Base-by-base conservation (phyloP, 2,113 vertebrate genomes). In the Lepisosteus oculatus region DNA sequence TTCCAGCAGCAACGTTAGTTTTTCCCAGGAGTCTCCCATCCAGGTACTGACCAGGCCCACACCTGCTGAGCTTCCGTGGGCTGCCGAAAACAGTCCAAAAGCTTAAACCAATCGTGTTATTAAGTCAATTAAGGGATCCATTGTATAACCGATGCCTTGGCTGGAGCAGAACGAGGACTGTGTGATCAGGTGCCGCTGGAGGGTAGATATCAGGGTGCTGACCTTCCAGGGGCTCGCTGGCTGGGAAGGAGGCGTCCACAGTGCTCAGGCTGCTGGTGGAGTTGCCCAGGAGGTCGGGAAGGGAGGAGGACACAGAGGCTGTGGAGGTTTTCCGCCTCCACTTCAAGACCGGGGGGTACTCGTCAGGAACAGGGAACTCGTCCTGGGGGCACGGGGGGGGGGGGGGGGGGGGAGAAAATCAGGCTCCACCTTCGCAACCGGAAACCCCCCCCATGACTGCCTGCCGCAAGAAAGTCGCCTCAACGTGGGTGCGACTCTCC, bases 271-370 rank as follows among this genome's bases (percentile, higher is more conserved):
- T 90, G 87, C 90, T 86, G 77, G 86, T 79, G 0, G 95, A 93
- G 57, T 89, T 82, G 13, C 87, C 91, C 82, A 95, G 89, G 77
- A 96, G 87, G 61, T 95, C 93, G 0, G 93, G 94, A 41, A 96
- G 92, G 0, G 95, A 92, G 71, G 94, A 89, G 2, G 95, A 93
- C 70, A 93, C 80, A 0, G 95, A 91, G 6, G 85, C 74, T 0
- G 89, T 89, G 0, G 94, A 94, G 7, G 93, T 89, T 84, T 95
- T 97, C 80, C 95, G 91, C 66, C 90, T 85, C 96, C 95, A 98
- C 78, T 98, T 98, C 80, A 95, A 78, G 78, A 90, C 88, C 11
- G 91, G 88, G 3, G 87, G 87, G 69, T 87, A 92, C 70, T 90
- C 92, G 55, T 94, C 92, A 0, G 93, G 93, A 55, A 91, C 91